Evolutionary conservation across 2,888 invertebrate species (phyloP).

Genomic region (Glyphotaelius pellucidus): DNA sequence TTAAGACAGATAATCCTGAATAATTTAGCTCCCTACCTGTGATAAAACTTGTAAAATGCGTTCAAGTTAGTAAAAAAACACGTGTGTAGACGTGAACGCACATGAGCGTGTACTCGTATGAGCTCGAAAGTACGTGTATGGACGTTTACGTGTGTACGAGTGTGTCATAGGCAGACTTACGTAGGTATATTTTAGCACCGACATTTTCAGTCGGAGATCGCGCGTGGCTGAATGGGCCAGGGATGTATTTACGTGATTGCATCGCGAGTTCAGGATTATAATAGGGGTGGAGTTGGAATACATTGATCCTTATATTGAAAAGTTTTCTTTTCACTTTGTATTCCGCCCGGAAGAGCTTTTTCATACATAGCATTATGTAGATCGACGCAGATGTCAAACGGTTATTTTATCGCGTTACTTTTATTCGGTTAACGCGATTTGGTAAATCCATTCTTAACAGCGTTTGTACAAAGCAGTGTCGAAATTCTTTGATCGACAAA

Average conservation of each 20-base stretch:
- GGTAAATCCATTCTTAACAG: background rate
- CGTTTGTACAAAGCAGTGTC: background rate
- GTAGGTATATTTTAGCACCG: background rate
- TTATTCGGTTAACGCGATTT: background rate
- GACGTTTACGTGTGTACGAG: background rate
- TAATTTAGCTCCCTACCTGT: constrained; percentile 10
- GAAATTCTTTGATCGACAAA: background rate
- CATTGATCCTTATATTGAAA: constrained; percentile 23
- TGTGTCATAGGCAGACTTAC: background rate
- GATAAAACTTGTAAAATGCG: background rate
- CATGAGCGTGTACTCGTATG: background rate
- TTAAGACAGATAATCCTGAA: constrained; percentile 21
- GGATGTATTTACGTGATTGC: constrained; percentile 20
- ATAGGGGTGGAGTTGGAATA: constrained; percentile 7
- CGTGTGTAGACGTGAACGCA: background rate
- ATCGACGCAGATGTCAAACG: background rate
- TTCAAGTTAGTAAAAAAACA: background rate
- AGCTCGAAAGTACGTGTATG: background rate
- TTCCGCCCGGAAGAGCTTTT: background rate
- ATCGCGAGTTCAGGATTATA: constrained; percentile 21
- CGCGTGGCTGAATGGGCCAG: background rate
- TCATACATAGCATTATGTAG: background rate
- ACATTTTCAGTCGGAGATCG: constrained; percentile 8
- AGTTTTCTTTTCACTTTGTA: constrained; percentile 13
- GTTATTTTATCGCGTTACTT: background rate